Evolutionary conservation across 2,797 vertebrate genomes (phyloP).

Genomic region (Paramormyrops hopkinsi): DNA sequence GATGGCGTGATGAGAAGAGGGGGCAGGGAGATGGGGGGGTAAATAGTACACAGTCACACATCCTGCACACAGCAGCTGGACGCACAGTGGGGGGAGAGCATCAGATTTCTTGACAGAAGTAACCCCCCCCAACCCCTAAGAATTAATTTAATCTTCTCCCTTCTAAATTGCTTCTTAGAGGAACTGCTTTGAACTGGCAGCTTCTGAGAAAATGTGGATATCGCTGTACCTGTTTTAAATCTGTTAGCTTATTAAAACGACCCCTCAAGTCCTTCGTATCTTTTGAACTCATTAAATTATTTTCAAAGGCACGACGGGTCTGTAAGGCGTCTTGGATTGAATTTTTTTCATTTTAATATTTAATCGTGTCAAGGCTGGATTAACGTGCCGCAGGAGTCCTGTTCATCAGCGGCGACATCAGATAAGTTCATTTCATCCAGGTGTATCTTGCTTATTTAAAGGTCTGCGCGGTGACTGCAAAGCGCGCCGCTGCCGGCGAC

Average conservation of each 20-base stretch:
- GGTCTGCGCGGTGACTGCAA: background rate
- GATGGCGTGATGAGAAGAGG: constrained; percentile 6
- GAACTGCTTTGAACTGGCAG: constrained; percentile 39
- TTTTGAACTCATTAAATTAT: constrained; percentile 36
- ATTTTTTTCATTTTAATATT: constrained; percentile 30
- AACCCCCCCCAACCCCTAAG: background rate
- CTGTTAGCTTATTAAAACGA: constrained; percentile 40
- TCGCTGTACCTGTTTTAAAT: constrained; percentile 32
- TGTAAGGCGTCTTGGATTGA: constrained; percentile 25
- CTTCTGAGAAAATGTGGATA: constrained; percentile 33
- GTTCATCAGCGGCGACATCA: constrained; percentile 19
- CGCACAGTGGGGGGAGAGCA: background rate
- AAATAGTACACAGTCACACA: background rate
- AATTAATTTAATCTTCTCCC: constrained; percentile 36
- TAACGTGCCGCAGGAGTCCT: constrained; percentile 23
- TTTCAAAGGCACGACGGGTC: constrained; percentile 35
- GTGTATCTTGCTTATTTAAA: background rate
- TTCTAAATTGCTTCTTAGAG: constrained; percentile 42
- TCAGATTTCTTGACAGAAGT: constrained; percentile 20
- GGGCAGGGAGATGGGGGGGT: background rate
- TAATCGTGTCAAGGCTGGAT: constrained; percentile 20
- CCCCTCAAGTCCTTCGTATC: constrained; percentile 28
- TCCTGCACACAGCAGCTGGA: constrained; percentile 12
- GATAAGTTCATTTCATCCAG: constrained; percentile 11
- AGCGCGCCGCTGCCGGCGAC: too few relatives aligned